Evolutionary conservation across 2,797 vertebrate genomes (phyloP).

Genomic region (Lithobates pipiens): DNA sequence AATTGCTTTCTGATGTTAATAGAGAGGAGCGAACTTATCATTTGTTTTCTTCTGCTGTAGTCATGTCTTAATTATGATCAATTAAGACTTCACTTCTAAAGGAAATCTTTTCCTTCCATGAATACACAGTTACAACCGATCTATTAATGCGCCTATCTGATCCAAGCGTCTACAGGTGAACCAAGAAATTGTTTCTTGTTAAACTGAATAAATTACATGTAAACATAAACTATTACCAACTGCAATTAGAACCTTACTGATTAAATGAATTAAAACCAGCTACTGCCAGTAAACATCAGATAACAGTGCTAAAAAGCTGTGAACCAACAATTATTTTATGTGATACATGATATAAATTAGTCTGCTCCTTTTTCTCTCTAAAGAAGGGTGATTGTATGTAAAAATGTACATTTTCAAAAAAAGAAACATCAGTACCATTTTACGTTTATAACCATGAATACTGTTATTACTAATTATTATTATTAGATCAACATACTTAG

Average conservation of each 20-base stretch:
- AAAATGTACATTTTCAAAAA: neutral
- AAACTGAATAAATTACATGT: conserved; percentile 38
- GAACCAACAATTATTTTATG: neutral
- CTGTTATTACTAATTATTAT: too few relatives aligned
- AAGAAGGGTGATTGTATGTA: neutral
- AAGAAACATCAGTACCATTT: neutral
- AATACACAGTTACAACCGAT: conserved; percentile 47
- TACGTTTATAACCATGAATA: too few relatives aligned
- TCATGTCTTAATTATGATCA: conserved; percentile 52
- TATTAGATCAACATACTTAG: too few relatives aligned
- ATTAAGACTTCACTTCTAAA: conserved; percentile 52
- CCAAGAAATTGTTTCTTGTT: conserved; percentile 33
- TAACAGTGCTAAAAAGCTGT: neutral
- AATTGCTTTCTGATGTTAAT: conserved; percentile 53
- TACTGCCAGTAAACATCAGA: neutral
- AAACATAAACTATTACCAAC: conserved; percentile 35
- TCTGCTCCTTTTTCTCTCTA: neutral
- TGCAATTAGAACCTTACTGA: conserved; percentile 27
- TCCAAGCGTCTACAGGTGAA: conserved; percentile 37
- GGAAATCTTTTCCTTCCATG: conserved; percentile 35
- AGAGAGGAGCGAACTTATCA: conserved; percentile 39
- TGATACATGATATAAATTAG: neutral
- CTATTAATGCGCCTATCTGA: conserved; percentile 52
- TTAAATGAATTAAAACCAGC: conserved; percentile 30
- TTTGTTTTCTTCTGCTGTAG: conserved; percentile 41